Percentiles rank a stretch among this genome's conserved stretches.
phyloP scores from a whole-genome alignment of 2,888 invertebrate genomes.

The Melinaea menophilus region DNA sequence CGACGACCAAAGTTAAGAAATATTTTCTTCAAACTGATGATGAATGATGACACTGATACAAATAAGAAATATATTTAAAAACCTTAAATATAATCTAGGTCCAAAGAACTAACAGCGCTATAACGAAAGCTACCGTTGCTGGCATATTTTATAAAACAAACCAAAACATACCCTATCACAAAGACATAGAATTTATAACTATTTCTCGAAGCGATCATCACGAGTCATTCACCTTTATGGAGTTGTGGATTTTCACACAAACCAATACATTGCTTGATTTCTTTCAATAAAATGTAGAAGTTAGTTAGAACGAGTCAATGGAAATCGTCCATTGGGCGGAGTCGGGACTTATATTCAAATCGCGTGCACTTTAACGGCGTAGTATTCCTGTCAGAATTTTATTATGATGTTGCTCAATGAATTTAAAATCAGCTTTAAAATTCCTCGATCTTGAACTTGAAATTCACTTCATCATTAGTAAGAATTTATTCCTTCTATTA shows the following conservation, averaged over 20 bases:
- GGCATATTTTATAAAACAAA: background rate
- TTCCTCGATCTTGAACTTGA: background rate
- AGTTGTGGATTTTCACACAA: background rate
- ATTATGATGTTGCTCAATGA: slow-evolving; percentile 4
- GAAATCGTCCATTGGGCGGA: background rate
- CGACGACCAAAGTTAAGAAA: too few species aligned
- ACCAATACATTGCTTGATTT: slow-evolving; percentile 11
- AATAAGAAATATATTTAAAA: background rate
- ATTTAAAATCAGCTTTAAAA: background rate
- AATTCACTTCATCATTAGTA: background rate
- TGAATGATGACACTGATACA: background rate
- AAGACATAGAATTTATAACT: background rate
- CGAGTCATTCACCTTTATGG: slow-evolving; percentile 14
- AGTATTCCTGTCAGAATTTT: slow-evolving; percentile 6
- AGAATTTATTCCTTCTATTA: too few species aligned
- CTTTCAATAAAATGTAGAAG: background rate
- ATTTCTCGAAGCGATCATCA: background rate
- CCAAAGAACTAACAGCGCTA: slow-evolving; percentile 8
- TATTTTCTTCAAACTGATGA: background rate
- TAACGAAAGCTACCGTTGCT: slow-evolving; percentile 10
- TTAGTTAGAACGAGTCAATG: slow-evolving; percentile 7
- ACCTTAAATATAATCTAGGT: background rate
- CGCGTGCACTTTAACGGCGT: slow-evolving; percentile 1
- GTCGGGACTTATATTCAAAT: background rate
- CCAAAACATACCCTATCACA: slow-evolving; percentile 8